These are phyloP conservation scores for Dromococcyx pavoninus DNA, from an alignment of 2,797 vertebrate genomes.

Conservation along the genomic window DNA sequence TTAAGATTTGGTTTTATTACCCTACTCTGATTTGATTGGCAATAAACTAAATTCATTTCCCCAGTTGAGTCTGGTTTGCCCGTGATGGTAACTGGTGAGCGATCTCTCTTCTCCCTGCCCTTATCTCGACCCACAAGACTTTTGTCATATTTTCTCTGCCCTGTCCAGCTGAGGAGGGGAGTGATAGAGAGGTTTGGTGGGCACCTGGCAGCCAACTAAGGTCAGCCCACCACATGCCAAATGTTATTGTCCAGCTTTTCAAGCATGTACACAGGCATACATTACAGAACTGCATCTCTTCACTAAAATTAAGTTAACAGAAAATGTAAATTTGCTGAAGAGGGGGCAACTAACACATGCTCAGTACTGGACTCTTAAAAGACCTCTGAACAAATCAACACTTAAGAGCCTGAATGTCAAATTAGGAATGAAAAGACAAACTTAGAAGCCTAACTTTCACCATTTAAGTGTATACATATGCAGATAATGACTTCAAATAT, in stretches of 20 bases:
- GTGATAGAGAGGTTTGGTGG: too few species aligned
- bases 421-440: not conserved
- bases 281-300: not conserved
- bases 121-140: too few species aligned
- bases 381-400: not conserved
- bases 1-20: too few species aligned
- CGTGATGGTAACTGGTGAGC: too few species aligned
- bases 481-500: not conserved
- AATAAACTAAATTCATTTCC: too few species aligned
- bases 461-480: not conserved
- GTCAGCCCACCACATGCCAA: too few species aligned
- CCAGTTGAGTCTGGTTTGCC: too few species aligned
- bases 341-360: not conserved
- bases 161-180: too few species aligned
- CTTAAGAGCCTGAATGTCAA: not conserved
- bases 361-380: not conserved
- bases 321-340: not conserved
- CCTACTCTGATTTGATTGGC: too few species aligned
- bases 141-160: too few species aligned
- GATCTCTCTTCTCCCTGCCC: too few species aligned
- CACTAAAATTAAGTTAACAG: not conserved
- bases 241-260: not conserved
- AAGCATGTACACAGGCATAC: rapidly evolving
- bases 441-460: not conserved
- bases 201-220: too few species aligned